A percentile compares a stretch with the other conserved stretches of the same genome.
phyloP scores from a whole-genome alignment of 2,888 invertebrate species.

The Tolmerus cingulatus region DNA sequence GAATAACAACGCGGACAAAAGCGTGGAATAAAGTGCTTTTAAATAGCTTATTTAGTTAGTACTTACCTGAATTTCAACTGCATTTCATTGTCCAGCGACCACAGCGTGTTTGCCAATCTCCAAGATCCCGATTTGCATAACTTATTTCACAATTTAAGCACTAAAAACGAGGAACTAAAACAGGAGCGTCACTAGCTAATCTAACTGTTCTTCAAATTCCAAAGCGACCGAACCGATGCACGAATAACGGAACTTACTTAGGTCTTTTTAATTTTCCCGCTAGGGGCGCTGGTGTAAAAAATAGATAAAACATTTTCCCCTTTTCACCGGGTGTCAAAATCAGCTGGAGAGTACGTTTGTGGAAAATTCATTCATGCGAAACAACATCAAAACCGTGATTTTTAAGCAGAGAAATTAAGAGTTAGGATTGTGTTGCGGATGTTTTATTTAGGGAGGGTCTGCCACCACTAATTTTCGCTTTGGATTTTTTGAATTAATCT shows the following conservation, averaged over 20 bases:
- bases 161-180: not conserved
- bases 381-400: too few relatives aligned
- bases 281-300: not conserved
- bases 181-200: not conserved
- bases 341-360: not conserved
- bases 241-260: not conserved
- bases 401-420: too few relatives aligned
- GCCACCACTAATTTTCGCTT: too few relatives aligned
- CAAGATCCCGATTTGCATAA: not conserved
- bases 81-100: not conserved
- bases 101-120: not conserved
- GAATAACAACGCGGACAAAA: too few relatives aligned
- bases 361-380: too few relatives aligned
- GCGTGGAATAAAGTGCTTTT: too few relatives aligned
- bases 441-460: too few relatives aligned
- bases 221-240: not conserved
- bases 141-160: not conserved
- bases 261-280: not conserved
- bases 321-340: not conserved
- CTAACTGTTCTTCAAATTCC: not conserved
- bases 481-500: too few relatives aligned
- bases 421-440: too few relatives aligned
- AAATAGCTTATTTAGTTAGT: too few relatives aligned
- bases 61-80: not conserved
- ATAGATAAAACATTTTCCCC: not conserved